These are phyloP conservation scores for Lepidocyrtinus sp. DNA, from an alignment of 2,888 invertebrate species.

Conservation along the genomic window DNA sequence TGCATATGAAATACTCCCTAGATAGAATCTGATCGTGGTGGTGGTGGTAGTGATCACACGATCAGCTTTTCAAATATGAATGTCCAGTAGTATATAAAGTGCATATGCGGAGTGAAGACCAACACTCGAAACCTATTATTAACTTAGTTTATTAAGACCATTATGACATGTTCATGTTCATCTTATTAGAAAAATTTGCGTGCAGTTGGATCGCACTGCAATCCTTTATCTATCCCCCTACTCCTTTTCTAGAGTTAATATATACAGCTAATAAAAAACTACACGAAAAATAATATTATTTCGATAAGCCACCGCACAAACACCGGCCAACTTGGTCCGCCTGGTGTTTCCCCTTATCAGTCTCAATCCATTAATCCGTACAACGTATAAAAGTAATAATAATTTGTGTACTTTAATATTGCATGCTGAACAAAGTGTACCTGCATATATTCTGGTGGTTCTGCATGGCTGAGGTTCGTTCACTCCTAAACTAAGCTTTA, in stretches of 20 bases:
- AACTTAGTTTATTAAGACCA: constrained; percentile 5
- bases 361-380: constrained; percentile 41
- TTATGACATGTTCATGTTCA: constrained; percentile 3
- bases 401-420: constrained; percentile 15
- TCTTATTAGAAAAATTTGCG: constrained; percentile 2
- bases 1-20: no score
- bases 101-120: constrained; percentile 14
- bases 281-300: constrained; percentile 13
- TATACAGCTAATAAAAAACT: constrained; percentile 9
- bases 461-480: constrained; percentile 6
- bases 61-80: constrained; percentile 3
- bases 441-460: neutral
- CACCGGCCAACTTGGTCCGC: neutral
- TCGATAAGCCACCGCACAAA: constrained; percentile 5
- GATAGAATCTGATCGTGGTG: constrained; percentile 3
- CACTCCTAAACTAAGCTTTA: neutral
- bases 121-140: constrained; percentile 15
- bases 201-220: no score
- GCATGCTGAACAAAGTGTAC: constrained; percentile 10
- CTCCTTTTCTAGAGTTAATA: constrained; percentile 10
- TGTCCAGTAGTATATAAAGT: neutral
- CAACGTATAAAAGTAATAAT: constrained; percentile 14
- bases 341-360: neutral
- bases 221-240: neutral
- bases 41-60: no score